Percentiles rank a stretch among this genome's conserved stretches.
Evolutionary conservation across 2,113 vertebrate species (phyloP).

Genomic region (Xiphophorus maculatus): DNA sequence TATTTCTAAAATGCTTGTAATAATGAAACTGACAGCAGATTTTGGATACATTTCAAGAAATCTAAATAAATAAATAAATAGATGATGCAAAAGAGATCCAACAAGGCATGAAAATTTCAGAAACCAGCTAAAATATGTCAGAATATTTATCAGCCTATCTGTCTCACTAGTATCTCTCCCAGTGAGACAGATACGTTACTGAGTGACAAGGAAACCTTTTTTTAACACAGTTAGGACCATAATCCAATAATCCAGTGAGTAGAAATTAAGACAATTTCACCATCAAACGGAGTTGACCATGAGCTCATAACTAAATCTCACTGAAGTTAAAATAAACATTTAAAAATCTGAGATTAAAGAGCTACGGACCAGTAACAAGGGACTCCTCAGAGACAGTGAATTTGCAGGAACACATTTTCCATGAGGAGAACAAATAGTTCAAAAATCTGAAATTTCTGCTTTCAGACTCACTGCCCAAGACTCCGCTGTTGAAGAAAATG

Average conservation of each 20-base stretch:
- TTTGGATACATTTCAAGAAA: neutral
- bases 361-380: neutral
- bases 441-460: neutral
- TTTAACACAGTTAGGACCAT: too few species aligned
- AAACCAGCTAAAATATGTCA: neutral
- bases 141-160: neutral
- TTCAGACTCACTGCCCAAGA: neutral
- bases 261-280: too few species aligned
- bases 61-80: too few species aligned
- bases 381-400: neutral
- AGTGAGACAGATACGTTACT: neutral
- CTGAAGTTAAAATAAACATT: neutral
- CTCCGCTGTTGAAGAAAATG: neutral
- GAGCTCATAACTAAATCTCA: too few species aligned
- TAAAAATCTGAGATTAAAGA: neutral
- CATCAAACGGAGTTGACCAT: too few species aligned
- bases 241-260: too few species aligned
- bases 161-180: neutral
- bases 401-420: neutral
- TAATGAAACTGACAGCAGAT: neutral
- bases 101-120: neutral
- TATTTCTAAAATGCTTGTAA: neutral
- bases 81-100: neutral
- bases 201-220: neutral
- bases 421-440: neutral